Conservation (phyloP, 1,140 invertebrate species). For the Plodia interpunctella region DNA sequence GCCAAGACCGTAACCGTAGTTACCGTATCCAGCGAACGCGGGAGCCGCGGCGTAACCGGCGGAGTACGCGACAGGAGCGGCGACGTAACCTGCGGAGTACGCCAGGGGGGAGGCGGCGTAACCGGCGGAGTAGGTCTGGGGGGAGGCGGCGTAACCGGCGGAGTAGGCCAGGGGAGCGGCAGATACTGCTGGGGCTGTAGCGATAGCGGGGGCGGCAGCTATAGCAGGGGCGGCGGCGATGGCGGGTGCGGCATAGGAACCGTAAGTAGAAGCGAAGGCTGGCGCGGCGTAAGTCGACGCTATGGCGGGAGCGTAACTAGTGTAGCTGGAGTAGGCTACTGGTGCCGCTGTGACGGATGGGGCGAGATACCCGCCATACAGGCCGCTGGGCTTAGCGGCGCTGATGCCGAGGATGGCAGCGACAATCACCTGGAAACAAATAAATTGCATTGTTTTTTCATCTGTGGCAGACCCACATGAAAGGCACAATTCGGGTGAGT, state of each 20-base stretch:
- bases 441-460: background rate
- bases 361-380: background rate
- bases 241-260: background rate
- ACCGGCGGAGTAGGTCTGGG: constrained; percentile 14
- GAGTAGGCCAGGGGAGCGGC: constrained; percentile 16
- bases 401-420: background rate
- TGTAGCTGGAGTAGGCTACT: background rate
- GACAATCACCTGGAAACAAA: background rate
- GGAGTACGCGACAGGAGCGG: constrained; percentile 18
- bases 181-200: background rate
- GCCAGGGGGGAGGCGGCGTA: constrained; percentile 19
- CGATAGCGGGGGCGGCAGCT: background rate
- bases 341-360: background rate
- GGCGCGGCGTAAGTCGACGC: background rate
- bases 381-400: constrained; percentile 1
- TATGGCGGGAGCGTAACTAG: background rate
- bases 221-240: background rate
- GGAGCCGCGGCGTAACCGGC: constrained; percentile 10
- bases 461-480: too few relatives aligned
- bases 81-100: constrained; percentile 9
- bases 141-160: constrained; percentile 7
- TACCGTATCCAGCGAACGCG: background rate
- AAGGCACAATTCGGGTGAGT: too few relatives aligned
- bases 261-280: background rate
- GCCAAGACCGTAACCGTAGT: constrained; percentile 10